phyloP scores from a whole-genome alignment of 2,797 vertebrate species.

The Adelosebastes latens region DNA sequence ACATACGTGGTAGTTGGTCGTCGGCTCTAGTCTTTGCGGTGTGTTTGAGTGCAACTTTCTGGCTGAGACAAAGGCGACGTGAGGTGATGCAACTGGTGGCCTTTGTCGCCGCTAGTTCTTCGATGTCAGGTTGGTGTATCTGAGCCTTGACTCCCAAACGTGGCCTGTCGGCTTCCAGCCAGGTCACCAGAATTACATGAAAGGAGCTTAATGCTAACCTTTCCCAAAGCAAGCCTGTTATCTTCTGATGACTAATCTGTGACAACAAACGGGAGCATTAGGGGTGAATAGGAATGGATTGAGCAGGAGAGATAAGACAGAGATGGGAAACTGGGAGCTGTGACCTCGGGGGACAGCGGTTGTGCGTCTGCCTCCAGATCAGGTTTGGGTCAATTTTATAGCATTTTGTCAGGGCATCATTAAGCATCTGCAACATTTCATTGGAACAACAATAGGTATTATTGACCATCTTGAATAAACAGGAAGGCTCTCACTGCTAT shows the following conservation, averaged over 20 bases:
- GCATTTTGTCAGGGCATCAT: background rate
- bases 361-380: background rate
- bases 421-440: background rate
- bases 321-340: background rate
- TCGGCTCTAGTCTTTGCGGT: no score
- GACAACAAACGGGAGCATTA: conserved; percentile 18
- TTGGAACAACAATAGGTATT: background rate
- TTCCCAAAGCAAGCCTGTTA: conserved; percentile 30
- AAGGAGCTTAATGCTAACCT: conserved; percentile 30
- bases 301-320: background rate
- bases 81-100: no score
- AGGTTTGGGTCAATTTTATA: background rate
- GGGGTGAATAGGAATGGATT: background rate
- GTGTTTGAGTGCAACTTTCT: no score
- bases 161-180: background rate
- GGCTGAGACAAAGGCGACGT: no score
- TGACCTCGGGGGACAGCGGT: background rate
- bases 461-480: background rate
- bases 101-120: no score
- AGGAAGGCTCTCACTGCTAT: background rate
- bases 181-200: conserved; percentile 14
- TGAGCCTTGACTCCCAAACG: background rate
- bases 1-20: no score
- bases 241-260: conserved; percentile 47
- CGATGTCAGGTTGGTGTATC: no score